Base-by-base conservation (phyloP, 2,888 invertebrate genomes). In the Sesamia inferens region DNA sequence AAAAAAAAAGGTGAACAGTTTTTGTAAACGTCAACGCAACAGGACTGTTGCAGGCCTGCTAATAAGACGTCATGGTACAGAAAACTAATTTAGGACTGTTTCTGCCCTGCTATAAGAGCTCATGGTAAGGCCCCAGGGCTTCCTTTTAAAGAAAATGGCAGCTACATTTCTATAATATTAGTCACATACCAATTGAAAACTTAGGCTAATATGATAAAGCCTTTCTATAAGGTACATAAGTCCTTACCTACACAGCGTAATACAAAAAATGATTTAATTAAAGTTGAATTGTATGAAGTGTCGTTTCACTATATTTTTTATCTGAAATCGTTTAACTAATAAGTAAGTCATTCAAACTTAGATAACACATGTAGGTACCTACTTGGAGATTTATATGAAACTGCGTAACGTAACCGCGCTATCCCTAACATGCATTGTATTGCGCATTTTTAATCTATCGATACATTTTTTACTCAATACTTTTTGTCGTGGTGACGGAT, bases 401-500 rank as follows among this genome's bases (percentile, higher is more conserved):
- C 47, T 11, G 24, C 22, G 31, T 31, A n/a, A n/a, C n/a, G 39
- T 47, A 42, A 74, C 48, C 13, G 11, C 14, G 13, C 31, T 31
- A 51, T 54, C n/a, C n/a, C 47, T 57, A 63, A 57, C 54, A 64
- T 59, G 63, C 63, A 2, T 48, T 47, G 39, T 39, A 42, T 57
- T 71, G 48, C 42, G 39, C 31, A 51, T 57, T 71, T 76, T 51
- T 42, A 71, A 67, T 65, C 14, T 54, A 54, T 19, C 19, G 42
- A 64, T 57, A 47, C 0, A 42, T 57, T 57, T 67, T 67, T 73
- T 64, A 44, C 54, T 65, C 64, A 19, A 63, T 71, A 74, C 39
- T 72, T 70, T 74, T 71, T 76, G 68, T 79, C 55, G 55, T 71
- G 73, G 55, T 71, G 73, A 61, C 48, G n/a, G 51, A 62, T 64